Percentiles rank a stretch among this genome's conserved stretches.
These are phyloP conservation scores for Platalea minor DNA, from an alignment of 2,797 vertebrate genomes.

Conservation along the genomic window DNA sequence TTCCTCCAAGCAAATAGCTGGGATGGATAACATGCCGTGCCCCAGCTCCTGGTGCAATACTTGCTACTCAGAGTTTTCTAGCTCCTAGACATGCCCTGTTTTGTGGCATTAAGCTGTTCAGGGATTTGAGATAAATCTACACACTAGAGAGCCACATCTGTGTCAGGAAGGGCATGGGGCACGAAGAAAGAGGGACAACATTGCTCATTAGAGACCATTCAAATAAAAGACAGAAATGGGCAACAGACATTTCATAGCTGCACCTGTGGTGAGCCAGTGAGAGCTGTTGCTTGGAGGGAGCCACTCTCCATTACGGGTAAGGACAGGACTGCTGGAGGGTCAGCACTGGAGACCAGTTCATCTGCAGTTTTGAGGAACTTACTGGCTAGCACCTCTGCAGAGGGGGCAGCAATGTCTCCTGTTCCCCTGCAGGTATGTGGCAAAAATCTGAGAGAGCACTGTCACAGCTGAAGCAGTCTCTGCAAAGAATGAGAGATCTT, in stretches of 20 bases:
- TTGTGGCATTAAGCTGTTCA: background rate
- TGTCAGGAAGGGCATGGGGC: background rate
- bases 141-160: background rate
- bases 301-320: background rate
- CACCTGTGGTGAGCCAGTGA: background rate
- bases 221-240: background rate
- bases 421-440: background rate
- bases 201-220: background rate
- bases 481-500: background rate
- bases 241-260: background rate
- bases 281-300: background rate
- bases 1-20: constrained; percentile 23
- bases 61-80: background rate
- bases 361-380: background rate
- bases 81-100: background rate
- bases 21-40: background rate
- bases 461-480: background rate
- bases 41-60: background rate
- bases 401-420: background rate
- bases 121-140: background rate
- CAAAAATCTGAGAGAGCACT: background rate
- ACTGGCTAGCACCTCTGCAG: background rate
- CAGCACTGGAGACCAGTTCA: background rate
- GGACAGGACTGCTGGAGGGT: background rate
- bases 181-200: background rate